Evolutionary conservation across 2,113 vertebrate genomes (phyloP).

Genomic region (Eublepharis macularius): DNA sequence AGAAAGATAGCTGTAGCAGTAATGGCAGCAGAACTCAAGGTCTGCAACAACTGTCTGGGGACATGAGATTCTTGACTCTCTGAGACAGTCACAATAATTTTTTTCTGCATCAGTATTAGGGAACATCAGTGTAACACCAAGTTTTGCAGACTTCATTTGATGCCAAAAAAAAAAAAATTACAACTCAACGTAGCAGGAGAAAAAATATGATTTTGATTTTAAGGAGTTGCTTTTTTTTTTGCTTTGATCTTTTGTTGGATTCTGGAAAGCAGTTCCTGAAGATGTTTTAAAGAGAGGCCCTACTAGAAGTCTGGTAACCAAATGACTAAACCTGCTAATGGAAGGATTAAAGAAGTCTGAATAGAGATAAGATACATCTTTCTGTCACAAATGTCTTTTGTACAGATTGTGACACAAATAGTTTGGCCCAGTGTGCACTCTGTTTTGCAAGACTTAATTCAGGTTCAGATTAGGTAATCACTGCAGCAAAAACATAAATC

Average conservation of each 20-base stretch:
- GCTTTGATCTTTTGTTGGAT: constrained; percentile 8
- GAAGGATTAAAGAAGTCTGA: constrained; percentile 18
- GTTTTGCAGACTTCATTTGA: not conserved
- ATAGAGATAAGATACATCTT: not conserved
- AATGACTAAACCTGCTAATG: constrained; percentile 10
- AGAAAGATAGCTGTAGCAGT: not conserved
- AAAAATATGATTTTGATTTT: not conserved
- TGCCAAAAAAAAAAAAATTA: not conserved
- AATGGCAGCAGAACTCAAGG: too few relatives aligned
- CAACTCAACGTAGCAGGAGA: not conserved
- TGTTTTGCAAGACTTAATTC: constrained; percentile 29
- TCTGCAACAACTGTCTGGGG: not conserved
- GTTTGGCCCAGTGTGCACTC: not conserved
- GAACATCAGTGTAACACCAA: not conserved
- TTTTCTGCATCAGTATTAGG: not conserved
- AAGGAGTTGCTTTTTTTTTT: not conserved
- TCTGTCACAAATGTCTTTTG: not conserved
- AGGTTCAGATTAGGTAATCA: constrained; percentile 29
- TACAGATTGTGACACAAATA: not conserved
- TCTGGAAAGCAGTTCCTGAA: not conserved
- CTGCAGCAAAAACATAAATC: constrained; percentile 18
- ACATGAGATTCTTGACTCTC: not conserved
- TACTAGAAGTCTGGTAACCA: not conserved
- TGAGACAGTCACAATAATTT: too few relatives aligned
- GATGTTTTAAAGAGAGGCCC: not conserved